Base-by-base conservation (phyloP, 2,113 vertebrate species). In the Cygnus atratus region DNA sequence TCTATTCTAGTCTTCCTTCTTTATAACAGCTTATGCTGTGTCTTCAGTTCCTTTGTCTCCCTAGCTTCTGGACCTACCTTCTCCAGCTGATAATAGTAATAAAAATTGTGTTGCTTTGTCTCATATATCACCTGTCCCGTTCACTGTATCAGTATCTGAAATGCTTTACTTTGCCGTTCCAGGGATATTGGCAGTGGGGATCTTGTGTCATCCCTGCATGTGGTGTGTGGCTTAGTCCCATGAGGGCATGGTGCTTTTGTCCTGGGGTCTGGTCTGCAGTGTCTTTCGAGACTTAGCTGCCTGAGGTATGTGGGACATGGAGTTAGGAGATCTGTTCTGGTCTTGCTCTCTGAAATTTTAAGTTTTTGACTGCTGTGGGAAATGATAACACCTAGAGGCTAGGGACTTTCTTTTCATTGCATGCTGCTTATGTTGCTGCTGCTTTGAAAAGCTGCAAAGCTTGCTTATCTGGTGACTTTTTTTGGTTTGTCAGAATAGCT, bases 221-320 rank as follows among this genome's bases (percentile, higher is more conserved):
- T 2, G 1, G 5, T 29, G 15, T 13, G 8, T 52, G 33, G 8
- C 14, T 70, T 77, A 58, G 37, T 70, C 52, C 52, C 5, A 3
- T 17, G 35, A 63, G 17, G 14, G 4, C 22, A 14, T 1, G 35
- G 11, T 33, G 57, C 52, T 88, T 83, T 84, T 75, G 17, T 76
- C 37, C 46, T 29, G 50, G 8, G 28, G 19, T 13, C 46, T 2
- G 4, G 29, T 70, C 15, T 1, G 1, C 48, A n/a, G 26, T 16
- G 13, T 25, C 37, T 58, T 1, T 71, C 70, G 92, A 83, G 58
- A 28, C 68, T 65, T 61, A 50, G 22, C 84, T 85, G 54, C 35
- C 33, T 6, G 29, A 74, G 29, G 29, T 50, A 10, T 0, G 1
- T 22, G 29, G 8, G 39, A 82, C 26, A 33, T 57, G 12, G 20